A percentile compares a stretch with the other conserved stretches of the same genome.
Evolutionary conservation across 2,888 invertebrate species (phyloP).

Genomic region (Stenoptilia bipunctidactyla): DNA sequence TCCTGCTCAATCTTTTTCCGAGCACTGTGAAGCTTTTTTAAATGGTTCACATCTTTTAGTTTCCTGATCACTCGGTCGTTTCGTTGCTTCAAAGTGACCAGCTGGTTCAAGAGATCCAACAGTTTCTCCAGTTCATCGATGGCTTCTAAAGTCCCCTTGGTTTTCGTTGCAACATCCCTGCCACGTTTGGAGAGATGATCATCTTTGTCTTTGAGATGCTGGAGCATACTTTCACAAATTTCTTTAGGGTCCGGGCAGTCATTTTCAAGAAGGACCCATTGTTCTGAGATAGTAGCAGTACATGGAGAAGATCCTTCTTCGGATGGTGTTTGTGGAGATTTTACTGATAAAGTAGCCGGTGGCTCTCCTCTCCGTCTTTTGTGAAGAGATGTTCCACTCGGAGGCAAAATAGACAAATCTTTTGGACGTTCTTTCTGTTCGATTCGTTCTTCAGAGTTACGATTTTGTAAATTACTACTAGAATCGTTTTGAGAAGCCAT

Average conservation of each 20-base stretch:
- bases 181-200: constrained; percentile 65
- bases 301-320: constrained; percentile 60
- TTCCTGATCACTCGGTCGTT: constrained; percentile 77
- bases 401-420: constrained; percentile 45
- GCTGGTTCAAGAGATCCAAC: constrained; percentile 81
- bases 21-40: constrained; percentile 75
- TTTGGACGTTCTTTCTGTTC: constrained; percentile 21
- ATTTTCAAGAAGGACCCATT: constrained; percentile 36
- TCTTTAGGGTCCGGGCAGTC: constrained; percentile 40
- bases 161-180: constrained; percentile 65
- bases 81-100: constrained; percentile 78
- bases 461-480: constrained; percentile 21
- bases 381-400: constrained; percentile 53
- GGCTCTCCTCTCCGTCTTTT: constrained; percentile 55
- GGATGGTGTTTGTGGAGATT: constrained; percentile 45
- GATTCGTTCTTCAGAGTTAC: constrained; percentile 19
- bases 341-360: constrained; percentile 49
- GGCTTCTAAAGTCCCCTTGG: constrained; percentile 73
- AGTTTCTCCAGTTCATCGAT: constrained; percentile 86
- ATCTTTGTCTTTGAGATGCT: constrained; percentile 43
- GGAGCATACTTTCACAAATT: constrained; percentile 51
- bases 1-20: constrained; percentile 62
- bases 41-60: constrained; percentile 79
- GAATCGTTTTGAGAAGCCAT: constrained; percentile 53
- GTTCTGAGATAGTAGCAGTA: constrained; percentile 48